Conservation (phyloP, 2,113 vertebrate genomes). For the Alexandromys fortis region DNA sequence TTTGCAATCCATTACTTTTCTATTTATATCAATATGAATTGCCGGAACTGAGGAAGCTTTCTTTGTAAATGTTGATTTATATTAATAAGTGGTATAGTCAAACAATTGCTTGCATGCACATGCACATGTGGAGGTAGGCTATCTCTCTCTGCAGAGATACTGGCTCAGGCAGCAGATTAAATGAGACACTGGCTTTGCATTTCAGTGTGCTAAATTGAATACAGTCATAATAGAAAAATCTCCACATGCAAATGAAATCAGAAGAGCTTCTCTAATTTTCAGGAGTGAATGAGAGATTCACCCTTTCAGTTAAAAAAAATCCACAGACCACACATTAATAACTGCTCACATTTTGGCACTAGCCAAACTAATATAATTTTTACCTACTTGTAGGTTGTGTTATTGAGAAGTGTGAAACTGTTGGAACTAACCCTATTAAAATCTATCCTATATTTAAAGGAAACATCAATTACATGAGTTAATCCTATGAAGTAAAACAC, state of each 20-base stretch:
- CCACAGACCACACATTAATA: constrained; percentile 50
- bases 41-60: constrained; percentile 48
- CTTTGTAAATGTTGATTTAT: constrained; percentile 66
- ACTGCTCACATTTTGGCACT: constrained; percentile 41
- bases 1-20: constrained; percentile 71
- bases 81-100: constrained; percentile 65
- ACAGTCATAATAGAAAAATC: constrained; percentile 72
- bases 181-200: constrained; percentile 58
- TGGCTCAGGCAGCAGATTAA: constrained; percentile 66
- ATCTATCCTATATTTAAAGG: constrained; percentile 55
- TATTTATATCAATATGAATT: constrained; percentile 72
- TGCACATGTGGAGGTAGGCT: constrained; percentile 39
- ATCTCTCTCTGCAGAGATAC: constrained; percentile 64
- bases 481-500: constrained; percentile 41
- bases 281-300: constrained; percentile 53
- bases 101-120: constrained; percentile 49
- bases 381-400: constrained; percentile 31
- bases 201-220: constrained; percentile 62
- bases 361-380: constrained; percentile 71
- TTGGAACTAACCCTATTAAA: constrained; percentile 27
- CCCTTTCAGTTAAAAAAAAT: background rate
- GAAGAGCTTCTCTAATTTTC: constrained; percentile 69
- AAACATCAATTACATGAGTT: constrained; percentile 34
- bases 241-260: constrained; percentile 71
- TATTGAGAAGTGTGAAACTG: constrained; percentile 46